A percentile compares a stretch with the other conserved stretches of the same genome.
Conservation (phyloP, 2,797 vertebrate genomes). For the Alca torda region DNA sequence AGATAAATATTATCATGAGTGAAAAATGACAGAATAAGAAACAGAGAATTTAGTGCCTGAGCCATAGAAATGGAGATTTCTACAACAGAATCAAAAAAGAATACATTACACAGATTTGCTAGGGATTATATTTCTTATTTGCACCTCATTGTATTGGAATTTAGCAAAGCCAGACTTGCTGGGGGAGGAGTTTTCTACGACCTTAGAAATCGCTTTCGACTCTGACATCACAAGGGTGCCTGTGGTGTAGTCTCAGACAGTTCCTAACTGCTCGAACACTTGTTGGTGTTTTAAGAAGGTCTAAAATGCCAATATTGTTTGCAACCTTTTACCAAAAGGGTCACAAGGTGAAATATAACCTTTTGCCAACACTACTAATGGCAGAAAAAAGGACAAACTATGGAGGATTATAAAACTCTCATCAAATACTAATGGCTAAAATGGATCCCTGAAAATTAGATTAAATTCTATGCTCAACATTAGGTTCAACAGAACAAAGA, state of each 20-base stretch:
- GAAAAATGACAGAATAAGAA: not conserved
- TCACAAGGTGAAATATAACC: not conserved
- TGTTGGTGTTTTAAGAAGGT: not conserved
- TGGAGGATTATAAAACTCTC: not conserved
- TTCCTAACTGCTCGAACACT: not conserved
- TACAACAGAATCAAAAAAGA: not conserved
- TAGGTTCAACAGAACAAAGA: not conserved
- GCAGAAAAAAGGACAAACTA: not conserved
- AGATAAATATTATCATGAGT: not conserved
- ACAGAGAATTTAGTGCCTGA: not conserved
- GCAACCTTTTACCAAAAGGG: not conserved
- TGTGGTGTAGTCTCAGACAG: not conserved
- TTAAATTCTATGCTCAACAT: not conserved
- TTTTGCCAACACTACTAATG: not conserved
- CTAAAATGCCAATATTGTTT: not conserved
- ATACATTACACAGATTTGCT: not conserved
- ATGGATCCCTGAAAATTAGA: not conserved
- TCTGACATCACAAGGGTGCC: not conserved
- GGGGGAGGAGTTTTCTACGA: not conserved
- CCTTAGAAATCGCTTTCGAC: not conserved
- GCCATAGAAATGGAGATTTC: not conserved
- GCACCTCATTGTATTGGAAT: not conserved
- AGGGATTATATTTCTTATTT: not conserved
- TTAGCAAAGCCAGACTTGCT: not conserved
- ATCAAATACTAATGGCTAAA: not conserved